A percentile compares a stretch with the other conserved stretches of the same genome.
phyloP scores from a whole-genome alignment of 2,888 invertebrate genomes.

The Drosophila eohydei region DNA sequence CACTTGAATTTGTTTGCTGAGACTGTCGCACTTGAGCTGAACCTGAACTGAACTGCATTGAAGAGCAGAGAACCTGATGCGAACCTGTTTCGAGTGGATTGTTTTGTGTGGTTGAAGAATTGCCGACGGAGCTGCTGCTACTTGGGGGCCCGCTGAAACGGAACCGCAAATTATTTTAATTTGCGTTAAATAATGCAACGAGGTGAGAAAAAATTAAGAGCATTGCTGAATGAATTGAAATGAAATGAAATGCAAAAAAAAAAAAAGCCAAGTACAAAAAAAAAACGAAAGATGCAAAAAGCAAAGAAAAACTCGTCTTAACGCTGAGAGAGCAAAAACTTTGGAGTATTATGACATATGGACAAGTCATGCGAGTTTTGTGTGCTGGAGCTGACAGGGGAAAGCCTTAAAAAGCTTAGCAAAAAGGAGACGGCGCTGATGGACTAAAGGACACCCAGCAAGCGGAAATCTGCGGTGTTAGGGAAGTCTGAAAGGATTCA shows the following conservation, averaged over 20 bases:
- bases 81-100: conserved; percentile 70
- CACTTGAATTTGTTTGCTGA: conserved; percentile 78
- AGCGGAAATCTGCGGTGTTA: too few relatives aligned
- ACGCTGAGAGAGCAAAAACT: conserved; percentile 35
- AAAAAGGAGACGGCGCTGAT: not conserved
- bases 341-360: conserved; percentile 44
- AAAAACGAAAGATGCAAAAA: conserved; percentile 10
- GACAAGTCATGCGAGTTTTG: conserved; percentile 14
- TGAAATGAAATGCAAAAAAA: conserved; percentile 37
- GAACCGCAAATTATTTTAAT: conserved; percentile 82
- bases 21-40: conserved; percentile 77
- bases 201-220: conserved; percentile 81
- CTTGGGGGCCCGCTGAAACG: conserved; percentile 69
- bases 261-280: conserved; percentile 1
- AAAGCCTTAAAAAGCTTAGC: not conserved
- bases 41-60: conserved; percentile 37
- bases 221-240: conserved; percentile 60
- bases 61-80: conserved; percentile 31
- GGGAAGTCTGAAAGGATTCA: not conserved
- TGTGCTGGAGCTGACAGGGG: conserved; percentile 2
- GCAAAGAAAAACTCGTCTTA: conserved; percentile 32
- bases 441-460: conserved; percentile 4
- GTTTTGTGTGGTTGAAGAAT: conserved; percentile 32
- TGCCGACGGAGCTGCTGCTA: conserved; percentile 33
- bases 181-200: conserved; percentile 82